These are phyloP conservation scores for Raja brachyura DNA, from an alignment of 2,113 vertebrate genomes.

Conservation along the genomic window DNA sequence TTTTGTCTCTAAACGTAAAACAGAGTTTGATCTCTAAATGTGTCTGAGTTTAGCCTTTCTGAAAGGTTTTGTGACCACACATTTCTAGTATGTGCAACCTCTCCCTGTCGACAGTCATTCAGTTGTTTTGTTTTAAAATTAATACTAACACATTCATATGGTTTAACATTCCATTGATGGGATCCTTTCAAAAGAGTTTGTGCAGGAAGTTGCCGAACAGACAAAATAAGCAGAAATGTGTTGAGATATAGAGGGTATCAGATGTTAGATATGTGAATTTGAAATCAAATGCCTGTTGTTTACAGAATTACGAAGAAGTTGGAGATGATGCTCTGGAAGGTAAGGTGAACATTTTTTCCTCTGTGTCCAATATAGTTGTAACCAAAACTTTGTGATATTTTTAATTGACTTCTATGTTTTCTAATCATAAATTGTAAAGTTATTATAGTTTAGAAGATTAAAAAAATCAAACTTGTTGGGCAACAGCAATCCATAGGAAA, in stretches of 20 bases:
- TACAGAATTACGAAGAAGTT: conserved; percentile 69
- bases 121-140: background rate
- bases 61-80: background rate
- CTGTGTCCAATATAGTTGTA: background rate
- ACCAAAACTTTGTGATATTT: background rate
- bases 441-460: background rate
- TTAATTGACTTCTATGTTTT: background rate
- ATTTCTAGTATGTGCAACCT: background rate
- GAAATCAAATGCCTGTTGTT: conserved; percentile 40
- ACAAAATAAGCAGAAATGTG: background rate
- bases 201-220: background rate
- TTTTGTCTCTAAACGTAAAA: background rate
- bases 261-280: background rate
- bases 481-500: background rate
- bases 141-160: background rate
- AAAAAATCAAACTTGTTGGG: background rate
- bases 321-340: conserved; percentile 81
- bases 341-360: conserved; percentile 44
- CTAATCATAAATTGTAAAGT: background rate
- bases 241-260: background rate
- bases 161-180: background rate
- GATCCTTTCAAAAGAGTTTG: background rate
- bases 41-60: background rate
- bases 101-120: background rate
- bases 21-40: background rate